Evolutionary conservation across 2,888 invertebrate genomes (phyloP).

Genomic region (Xestia c-nigrum): DNA sequence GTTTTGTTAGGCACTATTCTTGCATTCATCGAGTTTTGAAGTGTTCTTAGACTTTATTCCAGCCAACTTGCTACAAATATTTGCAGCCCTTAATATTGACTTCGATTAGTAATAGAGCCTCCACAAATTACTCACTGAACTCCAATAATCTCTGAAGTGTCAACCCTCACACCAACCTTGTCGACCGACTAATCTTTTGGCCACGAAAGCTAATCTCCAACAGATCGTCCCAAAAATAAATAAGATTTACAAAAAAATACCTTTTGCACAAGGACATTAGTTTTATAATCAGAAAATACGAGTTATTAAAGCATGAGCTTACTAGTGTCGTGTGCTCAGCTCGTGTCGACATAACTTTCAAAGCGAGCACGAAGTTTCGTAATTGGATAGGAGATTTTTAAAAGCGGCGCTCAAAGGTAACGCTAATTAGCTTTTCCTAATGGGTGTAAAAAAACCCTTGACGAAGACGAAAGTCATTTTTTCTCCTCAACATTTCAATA

Average conservation of each 20-base stretch:
- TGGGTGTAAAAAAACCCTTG: no score
- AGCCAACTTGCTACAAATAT: background rate
- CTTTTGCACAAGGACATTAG: background rate
- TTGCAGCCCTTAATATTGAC: background rate
- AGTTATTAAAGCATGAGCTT: constrained; percentile 3
- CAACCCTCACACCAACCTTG: background rate
- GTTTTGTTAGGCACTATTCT: no score
- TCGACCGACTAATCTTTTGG: background rate
- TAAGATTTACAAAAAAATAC: background rate
- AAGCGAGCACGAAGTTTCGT: background rate
- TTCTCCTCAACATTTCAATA: no score
- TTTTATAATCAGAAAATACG: constrained; percentile 10
- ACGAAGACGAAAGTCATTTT: no score
- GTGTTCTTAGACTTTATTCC: background rate
- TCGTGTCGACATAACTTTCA: background rate
- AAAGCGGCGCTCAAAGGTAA: background rate
- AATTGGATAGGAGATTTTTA: constrained; percentile 17
- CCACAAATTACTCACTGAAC: background rate
- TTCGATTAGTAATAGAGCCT: background rate
- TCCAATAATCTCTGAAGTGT: constrained; percentile 8
- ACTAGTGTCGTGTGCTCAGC: background rate
- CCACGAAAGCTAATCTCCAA: background rate
- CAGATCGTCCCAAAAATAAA: background rate
- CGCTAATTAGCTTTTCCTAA: background rate
- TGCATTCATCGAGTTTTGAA: no score